Conservation (phyloP, 2,888 invertebrate species). For the Formica aserva region DNA sequence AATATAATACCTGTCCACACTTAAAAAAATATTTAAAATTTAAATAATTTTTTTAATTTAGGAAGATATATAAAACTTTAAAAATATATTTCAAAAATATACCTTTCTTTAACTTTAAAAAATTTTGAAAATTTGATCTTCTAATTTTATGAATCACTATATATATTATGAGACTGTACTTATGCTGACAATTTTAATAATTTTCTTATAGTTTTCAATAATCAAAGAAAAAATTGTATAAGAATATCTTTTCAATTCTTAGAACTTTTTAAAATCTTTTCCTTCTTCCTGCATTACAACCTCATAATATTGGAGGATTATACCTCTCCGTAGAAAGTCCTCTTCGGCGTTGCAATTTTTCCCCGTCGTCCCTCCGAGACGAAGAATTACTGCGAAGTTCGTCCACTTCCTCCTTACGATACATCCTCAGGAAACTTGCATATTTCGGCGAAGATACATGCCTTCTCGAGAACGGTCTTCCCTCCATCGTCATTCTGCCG, state of each 20-base stretch:
- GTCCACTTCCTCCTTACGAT: conserved; percentile 8
- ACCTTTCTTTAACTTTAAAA: too few species aligned
- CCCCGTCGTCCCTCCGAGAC: not conserved
- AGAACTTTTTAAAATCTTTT: not conserved
- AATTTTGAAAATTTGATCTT: not conserved
- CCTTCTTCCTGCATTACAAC: not conserved
- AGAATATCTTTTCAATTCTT: not conserved
- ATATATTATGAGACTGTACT: not conserved
- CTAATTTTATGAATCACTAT: not conserved
- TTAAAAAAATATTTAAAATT: not conserved
- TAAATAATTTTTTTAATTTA: too few species aligned
- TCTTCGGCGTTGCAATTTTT: conserved; percentile 2
- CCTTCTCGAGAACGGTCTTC: not conserved
- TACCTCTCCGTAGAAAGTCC: not conserved
- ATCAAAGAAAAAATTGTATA: not conserved
- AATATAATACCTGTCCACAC: not conserved
- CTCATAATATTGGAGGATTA: not conserved
- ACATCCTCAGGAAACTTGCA: conserved; percentile 24
- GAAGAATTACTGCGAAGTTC: not conserved
- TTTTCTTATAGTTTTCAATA: not conserved
- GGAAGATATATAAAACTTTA: not conserved
- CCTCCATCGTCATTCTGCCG: not conserved
- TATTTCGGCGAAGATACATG: conserved; percentile 15
- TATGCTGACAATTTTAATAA: not conserved
- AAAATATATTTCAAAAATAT: not conserved